A percentile compares a stretch with the other conserved stretches of the same genome.
phyloP scores from a whole-genome alignment of 2,113 vertebrate species.

The Carollia perspicillata region DNA sequence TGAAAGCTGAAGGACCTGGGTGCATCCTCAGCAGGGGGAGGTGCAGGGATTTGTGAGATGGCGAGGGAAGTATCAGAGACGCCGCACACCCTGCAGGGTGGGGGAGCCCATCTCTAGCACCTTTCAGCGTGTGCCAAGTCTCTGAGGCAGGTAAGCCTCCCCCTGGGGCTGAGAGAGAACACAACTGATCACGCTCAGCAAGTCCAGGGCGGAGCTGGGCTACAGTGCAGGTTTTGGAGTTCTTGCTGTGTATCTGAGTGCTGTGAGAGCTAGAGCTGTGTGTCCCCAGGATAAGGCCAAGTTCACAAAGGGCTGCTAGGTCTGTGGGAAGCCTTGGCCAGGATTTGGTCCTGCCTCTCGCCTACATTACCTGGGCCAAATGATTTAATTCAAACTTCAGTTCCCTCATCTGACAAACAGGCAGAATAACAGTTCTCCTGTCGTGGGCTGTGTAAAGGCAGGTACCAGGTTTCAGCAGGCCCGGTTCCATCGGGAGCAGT shows the following conservation, averaged over 20 bases:
- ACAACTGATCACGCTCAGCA: background rate
- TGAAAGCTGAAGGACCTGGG: background rate
- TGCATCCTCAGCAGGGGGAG: background rate
- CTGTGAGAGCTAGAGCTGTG: background rate
- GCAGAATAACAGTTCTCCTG: too few relatives aligned
- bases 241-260: background rate
- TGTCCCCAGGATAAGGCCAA: rapidly evolving
- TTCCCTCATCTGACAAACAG: background rate
- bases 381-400: background rate
- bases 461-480: rapidly evolving
- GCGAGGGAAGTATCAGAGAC: background rate
- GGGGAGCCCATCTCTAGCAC: background rate
- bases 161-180: background rate
- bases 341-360: background rate
- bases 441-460: rapidly evolving
- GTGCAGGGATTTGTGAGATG: background rate
- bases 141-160: background rate
- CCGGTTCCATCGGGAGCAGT: rapidly evolving
- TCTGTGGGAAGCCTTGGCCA: too few relatives aligned
- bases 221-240: rapidly evolving
- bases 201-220: background rate
- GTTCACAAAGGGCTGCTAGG: background rate
- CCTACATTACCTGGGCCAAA: background rate
- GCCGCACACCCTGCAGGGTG: rapidly evolving
- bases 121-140: background rate